Conservation (phyloP, 2,888 invertebrate species). For the Chesias legatella region DNA sequence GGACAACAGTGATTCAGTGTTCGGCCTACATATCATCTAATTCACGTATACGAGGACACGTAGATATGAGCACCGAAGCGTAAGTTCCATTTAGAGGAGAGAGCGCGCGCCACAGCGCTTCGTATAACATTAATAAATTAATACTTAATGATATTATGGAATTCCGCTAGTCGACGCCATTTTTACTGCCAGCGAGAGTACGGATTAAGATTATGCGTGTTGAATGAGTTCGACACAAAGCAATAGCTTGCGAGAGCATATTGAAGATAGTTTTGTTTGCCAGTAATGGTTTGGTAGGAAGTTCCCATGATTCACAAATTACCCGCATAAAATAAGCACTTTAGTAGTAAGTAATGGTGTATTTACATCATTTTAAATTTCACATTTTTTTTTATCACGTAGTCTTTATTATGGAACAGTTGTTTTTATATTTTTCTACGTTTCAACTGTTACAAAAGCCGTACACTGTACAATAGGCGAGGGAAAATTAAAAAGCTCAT, state of each 20-base stretch:
- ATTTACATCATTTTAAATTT: no score
- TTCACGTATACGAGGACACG: conserved; percentile 45
- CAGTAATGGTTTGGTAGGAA: conserved; percentile 1
- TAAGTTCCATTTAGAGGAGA: conserved; percentile 68
- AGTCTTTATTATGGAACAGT: no score
- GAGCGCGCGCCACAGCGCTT: conserved; percentile 55
- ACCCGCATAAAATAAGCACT: no score
- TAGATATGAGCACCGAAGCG: conserved; percentile 57
- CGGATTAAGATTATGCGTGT: conserved; percentile 35
- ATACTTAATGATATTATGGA: conserved; percentile 71
- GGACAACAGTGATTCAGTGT: conserved; percentile 4
- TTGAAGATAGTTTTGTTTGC: no score
- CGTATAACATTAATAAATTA: conserved; percentile 79
- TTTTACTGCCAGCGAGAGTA: conserved; percentile 51
- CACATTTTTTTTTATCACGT: no score
- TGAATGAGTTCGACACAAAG: conserved; percentile 10
- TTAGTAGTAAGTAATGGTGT: no score
- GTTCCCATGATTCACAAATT: no score
- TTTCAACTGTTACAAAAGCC: no score
- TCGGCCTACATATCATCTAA: conserved; percentile 7
- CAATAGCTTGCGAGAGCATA: no score
- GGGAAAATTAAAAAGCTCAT: no score
- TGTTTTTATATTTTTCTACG: no score
- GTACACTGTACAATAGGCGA: no score
- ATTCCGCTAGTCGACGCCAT: conserved; percentile 64